Conservation (phyloP, 2,888 invertebrate species). For the Ormyrus labotus region DNA sequence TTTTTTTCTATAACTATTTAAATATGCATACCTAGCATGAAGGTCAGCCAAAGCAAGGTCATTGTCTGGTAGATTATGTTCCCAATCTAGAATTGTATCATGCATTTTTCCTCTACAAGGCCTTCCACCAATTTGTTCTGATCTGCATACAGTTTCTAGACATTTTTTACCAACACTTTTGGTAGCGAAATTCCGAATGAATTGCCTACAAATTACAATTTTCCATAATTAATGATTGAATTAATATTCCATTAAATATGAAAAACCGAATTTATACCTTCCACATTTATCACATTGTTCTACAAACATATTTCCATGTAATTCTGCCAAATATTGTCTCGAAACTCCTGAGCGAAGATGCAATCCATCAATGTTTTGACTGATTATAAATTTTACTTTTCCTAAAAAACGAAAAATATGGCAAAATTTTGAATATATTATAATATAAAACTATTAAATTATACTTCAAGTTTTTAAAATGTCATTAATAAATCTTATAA, state of each 20-base stretch:
- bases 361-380: constrained; percentile 98
- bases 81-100: constrained; percentile 98
- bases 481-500: neutral
- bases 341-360: constrained; percentile 93
- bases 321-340: constrained; percentile 88
- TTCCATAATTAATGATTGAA: neutral
- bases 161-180: constrained; percentile 87
- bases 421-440: neutral
- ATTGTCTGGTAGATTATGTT: constrained; percentile 91
- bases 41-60: constrained; percentile 90
- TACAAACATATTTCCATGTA: constrained; percentile 99
- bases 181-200: constrained; percentile 85
- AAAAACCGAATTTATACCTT: constrained; percentile 76
- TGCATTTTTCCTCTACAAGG: constrained; percentile 91
- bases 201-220: constrained; percentile 81
- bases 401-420: constrained; percentile 73
- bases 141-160: constrained; percentile 82
- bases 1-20: constrained; percentile 1
- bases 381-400: constrained; percentile 90
- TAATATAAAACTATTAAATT: neutral
- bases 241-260: neutral
- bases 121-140: constrained; percentile 80
- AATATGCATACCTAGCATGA: constrained; percentile 85
- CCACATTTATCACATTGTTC: constrained; percentile 95
- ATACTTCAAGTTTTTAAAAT: neutral